These are phyloP conservation scores for Nylanderia fulva DNA, from an alignment of 1,140 invertebrate genomes.

Conservation along the genomic window DNA sequence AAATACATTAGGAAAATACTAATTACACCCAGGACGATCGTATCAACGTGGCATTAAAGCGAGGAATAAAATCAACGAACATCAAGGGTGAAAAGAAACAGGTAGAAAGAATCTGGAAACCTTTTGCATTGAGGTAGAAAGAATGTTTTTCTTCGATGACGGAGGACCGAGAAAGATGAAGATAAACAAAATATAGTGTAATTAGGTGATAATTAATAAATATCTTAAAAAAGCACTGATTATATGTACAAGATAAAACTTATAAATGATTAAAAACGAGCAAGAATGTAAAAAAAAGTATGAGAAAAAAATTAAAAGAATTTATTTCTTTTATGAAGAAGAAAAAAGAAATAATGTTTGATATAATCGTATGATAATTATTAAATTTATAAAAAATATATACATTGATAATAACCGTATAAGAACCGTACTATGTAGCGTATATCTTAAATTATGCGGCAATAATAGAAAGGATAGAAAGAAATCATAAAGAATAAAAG, in stretches of 20 bases:
- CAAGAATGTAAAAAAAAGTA: neutral
- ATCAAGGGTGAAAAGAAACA: neutral
- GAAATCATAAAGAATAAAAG: neutral
- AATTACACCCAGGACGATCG: conserved; percentile 11
- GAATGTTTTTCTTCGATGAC: neutral
- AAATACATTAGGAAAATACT: conserved; percentile 35
- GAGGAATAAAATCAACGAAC: neutral
- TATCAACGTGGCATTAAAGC: neutral
- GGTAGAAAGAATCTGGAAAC: neutral
- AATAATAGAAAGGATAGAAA: neutral
- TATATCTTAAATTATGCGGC: neutral
- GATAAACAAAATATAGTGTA: neutral
- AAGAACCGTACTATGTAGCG: neutral
- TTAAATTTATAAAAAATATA: neutral
- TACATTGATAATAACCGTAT: neutral
- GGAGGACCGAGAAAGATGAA: neutral
- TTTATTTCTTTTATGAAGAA: neutral
- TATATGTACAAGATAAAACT: conserved; percentile 2
- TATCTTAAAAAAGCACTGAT: conserved; percentile 19
- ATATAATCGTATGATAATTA: conserved; percentile 9
- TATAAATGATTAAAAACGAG: neutral
- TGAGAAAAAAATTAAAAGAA: neutral
- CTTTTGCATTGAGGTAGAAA: too few species aligned
- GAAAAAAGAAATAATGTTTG: neutral
- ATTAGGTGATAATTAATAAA: conserved; percentile 37